Percentiles rank a stretch among this genome's conserved stretches.
Evolutionary conservation across 2,888 invertebrate species (phyloP).

Genomic region (Drosophila sordidula): DNA sequence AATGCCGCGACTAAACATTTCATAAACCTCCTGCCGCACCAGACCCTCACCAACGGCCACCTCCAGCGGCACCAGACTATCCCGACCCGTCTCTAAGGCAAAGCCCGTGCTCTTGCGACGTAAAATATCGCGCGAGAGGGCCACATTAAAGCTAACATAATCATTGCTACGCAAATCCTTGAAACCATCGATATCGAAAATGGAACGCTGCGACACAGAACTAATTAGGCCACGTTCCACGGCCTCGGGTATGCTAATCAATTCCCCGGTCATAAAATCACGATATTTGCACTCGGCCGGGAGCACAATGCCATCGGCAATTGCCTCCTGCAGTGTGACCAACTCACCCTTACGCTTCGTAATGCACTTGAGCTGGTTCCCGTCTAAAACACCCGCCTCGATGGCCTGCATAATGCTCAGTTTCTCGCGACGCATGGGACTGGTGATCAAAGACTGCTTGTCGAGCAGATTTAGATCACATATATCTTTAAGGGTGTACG

Average conservation of each 20-base stretch:
- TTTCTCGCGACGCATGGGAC: conserved; percentile 91
- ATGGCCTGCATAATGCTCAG: conserved; percentile 94
- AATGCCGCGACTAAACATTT: conserved; percentile 93
- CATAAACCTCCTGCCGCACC: conserved; percentile 93
- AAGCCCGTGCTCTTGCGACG: conserved; percentile 90
- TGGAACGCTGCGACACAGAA: conserved; percentile 93
- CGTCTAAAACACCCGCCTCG: conserved; percentile 94
- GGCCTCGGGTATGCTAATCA: conserved; percentile 93
- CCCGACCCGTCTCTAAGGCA: conserved; percentile 90
- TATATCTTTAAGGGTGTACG: conserved; percentile 96
- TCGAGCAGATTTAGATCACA: conserved; percentile 93
- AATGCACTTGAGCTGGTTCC: conserved; percentile 92
- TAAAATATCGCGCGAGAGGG: conserved; percentile 91
- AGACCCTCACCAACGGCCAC: conserved; percentile 92
- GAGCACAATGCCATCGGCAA: conserved; percentile 92
- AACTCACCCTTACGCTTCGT: conserved; percentile 92
- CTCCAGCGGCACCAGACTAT: conserved; percentile 91
- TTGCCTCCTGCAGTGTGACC: conserved; percentile 93
- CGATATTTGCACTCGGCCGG: conserved; percentile 90
- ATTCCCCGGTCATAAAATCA: conserved; percentile 90
- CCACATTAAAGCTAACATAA: conserved; percentile 93
- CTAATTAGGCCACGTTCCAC: conserved; percentile 95
- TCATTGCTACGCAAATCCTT: conserved; percentile 92
- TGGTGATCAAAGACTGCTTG: conserved; percentile 89
- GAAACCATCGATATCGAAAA: conserved; percentile 96